Evolutionary conservation across 2,888 invertebrate genomes (phyloP).

Genomic region (Cryptocheilus praepositus): DNA sequence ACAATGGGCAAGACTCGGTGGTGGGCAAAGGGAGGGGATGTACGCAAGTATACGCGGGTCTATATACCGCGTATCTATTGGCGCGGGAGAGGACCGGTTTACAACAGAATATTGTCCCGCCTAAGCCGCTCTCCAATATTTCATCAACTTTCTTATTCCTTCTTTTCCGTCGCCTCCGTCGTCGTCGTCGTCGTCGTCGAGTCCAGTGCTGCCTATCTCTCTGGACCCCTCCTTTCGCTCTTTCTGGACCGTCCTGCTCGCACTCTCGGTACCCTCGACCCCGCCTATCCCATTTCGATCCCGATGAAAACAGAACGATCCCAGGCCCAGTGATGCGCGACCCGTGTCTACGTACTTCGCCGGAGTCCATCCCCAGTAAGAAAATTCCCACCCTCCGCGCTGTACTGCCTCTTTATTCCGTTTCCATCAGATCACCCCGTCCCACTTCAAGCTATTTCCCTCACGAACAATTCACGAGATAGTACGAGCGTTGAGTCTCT

Average conservation of each 20-base stretch:
- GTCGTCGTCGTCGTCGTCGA: background rate
- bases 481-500: conserved; percentile 16
- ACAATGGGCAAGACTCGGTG: background rate
- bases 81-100: conserved; percentile 64
- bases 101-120: conserved; percentile 73
- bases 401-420: background rate
- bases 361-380: conserved; percentile 57
- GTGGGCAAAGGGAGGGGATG: conserved; percentile 6
- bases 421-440: background rate
- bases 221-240: conserved; percentile 15
- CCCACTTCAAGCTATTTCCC: conserved; percentile 59
- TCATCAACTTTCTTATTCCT: conserved; percentile 73
- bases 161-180: conserved; percentile 47
- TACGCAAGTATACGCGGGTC: conserved; percentile 25
- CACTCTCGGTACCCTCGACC: conserved; percentile 2
- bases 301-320: conserved; percentile 15
- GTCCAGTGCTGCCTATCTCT: background rate
- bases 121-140: conserved; percentile 74
- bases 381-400: conserved; percentile 49
- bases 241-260: background rate
- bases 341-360: conserved; percentile 67
- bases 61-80: conserved; percentile 62
- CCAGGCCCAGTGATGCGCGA: conserved; percentile 52
- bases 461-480: conserved; percentile 56
- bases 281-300: conserved; percentile 8